Conservation (phyloP, 1,140 invertebrate species). For the Eurosta solidaginis region DNA sequence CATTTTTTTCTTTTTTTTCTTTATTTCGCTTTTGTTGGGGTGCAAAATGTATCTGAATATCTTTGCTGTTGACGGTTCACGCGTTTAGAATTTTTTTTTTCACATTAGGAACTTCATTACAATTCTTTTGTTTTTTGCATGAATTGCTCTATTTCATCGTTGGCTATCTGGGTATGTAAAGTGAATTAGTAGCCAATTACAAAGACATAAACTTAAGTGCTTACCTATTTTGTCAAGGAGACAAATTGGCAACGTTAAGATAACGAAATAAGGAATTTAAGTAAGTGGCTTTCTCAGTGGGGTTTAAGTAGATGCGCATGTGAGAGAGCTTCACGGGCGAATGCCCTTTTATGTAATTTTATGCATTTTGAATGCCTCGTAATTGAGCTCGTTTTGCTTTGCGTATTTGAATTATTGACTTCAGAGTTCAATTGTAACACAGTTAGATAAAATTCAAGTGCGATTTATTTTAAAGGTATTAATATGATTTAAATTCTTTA, state of each 20-base stretch:
- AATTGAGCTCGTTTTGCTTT: too few species aligned
- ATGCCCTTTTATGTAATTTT: too few species aligned
- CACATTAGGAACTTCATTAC: background rate
- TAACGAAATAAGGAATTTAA: too few species aligned
- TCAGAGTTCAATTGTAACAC: too few species aligned
- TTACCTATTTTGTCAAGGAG: background rate
- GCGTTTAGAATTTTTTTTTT: background rate
- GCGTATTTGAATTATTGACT: too few species aligned
- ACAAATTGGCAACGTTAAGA: background rate
- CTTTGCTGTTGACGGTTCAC: background rate
- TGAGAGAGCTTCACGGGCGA: too few species aligned
- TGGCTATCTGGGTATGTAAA: background rate
- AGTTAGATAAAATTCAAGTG: too few species aligned
- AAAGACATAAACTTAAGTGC: background rate
- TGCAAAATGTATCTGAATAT: background rate
- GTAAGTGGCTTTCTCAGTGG: too few species aligned
- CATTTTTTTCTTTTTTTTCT: background rate
- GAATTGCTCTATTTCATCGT: background rate
- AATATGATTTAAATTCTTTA: too few species aligned
- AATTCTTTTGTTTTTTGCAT: background rate
- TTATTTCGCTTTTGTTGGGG: background rate
- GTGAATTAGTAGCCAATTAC: slow-evolving; percentile 26
- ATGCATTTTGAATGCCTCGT: too few species aligned
- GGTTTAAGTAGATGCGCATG: too few species aligned
- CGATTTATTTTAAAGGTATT: too few species aligned